A percentile compares a stretch with the other conserved stretches of the same genome.
Evolutionary conservation across 2,113 vertebrate genomes (phyloP).

Genomic region (Myiozetetes cayanensis): DNA sequence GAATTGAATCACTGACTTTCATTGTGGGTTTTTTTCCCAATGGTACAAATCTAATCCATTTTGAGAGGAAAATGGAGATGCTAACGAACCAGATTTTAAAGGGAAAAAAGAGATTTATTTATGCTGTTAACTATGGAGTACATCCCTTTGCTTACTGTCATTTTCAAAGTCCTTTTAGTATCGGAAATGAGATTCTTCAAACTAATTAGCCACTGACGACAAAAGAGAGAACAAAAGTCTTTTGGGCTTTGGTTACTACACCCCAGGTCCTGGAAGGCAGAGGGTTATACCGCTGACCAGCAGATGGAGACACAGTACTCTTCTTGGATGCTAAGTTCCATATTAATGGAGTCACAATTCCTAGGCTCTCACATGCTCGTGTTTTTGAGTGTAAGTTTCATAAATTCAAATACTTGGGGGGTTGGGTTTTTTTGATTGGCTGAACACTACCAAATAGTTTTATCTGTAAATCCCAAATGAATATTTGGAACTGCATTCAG

Average conservation of each 20-base stretch:
- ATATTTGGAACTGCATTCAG: background rate
- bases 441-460: background rate
- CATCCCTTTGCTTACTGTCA: background rate
- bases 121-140: background rate
- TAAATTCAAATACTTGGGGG: background rate
- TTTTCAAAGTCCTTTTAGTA: background rate
- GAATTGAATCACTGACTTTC: background rate
- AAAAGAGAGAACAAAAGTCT: conserved; percentile 1
- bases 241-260: background rate
- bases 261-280: background rate
- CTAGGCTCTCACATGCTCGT: background rate
- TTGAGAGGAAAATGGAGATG: conserved; percentile 26
- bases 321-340: conserved; percentile 30
- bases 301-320: conserved; percentile 81
- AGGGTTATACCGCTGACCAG: conserved; percentile 64
- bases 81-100: conserved; percentile 37
- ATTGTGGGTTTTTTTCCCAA: background rate
- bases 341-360: background rate
- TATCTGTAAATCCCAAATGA: background rate
- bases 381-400: background rate
- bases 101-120: background rate
- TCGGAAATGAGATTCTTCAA: background rate
- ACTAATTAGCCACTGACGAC: background rate
- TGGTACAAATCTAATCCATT: conserved; percentile 49
- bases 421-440: background rate